These are phyloP conservation scores for Biston stratarius DNA, from an alignment of 2,888 invertebrate genomes.

Conservation along the genomic window DNA sequence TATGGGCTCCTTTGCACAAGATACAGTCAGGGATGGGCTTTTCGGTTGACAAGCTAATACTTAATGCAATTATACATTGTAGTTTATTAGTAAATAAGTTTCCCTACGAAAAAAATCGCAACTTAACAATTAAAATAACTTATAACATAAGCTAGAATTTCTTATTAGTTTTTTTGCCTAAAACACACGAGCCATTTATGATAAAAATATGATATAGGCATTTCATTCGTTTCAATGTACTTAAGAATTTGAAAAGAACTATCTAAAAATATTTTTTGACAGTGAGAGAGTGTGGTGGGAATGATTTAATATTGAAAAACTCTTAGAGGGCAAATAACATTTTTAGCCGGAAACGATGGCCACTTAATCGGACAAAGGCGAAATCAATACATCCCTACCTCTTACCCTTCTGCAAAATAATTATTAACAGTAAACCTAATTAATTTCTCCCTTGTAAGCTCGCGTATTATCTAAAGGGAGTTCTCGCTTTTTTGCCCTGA, in stretches of 20 bases:
- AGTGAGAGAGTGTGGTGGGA: too few species aligned
- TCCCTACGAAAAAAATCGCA: too few species aligned
- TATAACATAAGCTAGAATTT: too few species aligned
- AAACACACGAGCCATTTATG: too few species aligned
- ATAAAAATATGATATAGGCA: too few species aligned
- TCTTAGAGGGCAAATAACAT: background rate
- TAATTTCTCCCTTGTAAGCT: conserved; percentile 62
- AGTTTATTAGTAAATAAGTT: background rate
- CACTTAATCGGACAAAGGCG: conserved; percentile 4
- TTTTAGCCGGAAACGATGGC: background rate
- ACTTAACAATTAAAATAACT: too few species aligned
- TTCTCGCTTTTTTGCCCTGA: conserved; percentile 52
- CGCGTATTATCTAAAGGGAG: conserved; percentile 56
- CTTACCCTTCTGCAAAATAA: conserved; percentile 66
- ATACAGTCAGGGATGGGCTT: too few species aligned
- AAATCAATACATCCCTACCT: conserved; percentile 48
- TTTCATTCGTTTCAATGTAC: too few species aligned
- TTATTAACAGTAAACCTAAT: conserved; percentile 69
- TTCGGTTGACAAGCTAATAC: background rate
- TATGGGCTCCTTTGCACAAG: background rate
- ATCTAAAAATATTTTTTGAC: too few species aligned
- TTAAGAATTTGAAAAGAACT: too few species aligned
- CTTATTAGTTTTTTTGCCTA: too few species aligned
- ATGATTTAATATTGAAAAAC: background rate
- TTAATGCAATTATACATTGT: too few species aligned